phyloP scores from a whole-genome alignment of 2,797 vertebrate species.

The Sebastes hopkinsi region DNA sequence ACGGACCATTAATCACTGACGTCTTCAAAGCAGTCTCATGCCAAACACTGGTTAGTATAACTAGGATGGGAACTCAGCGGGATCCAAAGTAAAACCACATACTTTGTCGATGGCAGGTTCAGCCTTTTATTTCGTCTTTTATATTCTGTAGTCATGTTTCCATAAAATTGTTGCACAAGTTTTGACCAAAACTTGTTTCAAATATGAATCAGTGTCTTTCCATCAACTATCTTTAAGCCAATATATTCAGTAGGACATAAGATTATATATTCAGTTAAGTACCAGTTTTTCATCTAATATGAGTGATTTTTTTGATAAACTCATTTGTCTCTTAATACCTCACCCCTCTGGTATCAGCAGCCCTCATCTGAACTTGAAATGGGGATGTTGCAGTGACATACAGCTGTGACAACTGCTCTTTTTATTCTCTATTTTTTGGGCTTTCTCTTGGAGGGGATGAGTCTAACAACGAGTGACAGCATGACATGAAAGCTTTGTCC shows the following conservation, averaged over 20 bases:
- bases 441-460: background rate
- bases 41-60: slow-evolving; percentile 22
- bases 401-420: background rate
- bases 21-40: slow-evolving; percentile 42
- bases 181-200: background rate
- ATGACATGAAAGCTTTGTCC: too few species aligned
- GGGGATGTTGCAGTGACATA: background rate
- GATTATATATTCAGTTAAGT: background rate
- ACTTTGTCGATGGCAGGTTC: background rate
- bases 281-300: background rate
- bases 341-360: background rate
- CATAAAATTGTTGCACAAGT: background rate
- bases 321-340: background rate
- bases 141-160: background rate
- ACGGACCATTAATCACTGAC: slow-evolving; percentile 56
- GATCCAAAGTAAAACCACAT: slow-evolving; percentile 32
- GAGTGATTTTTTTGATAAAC: background rate
- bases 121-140: background rate
- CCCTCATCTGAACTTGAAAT: background rate
- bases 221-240: background rate
- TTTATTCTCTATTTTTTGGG: background rate
- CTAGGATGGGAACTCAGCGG: slow-evolving; percentile 1
- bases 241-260: background rate
- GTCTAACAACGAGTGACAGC: background rate
- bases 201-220: background rate